Percentiles rank a stretch among this genome's conserved stretches.
These are phyloP conservation scores for Drosophila lacertosa DNA, from an alignment of 1,140 invertebrate genomes.

Conservation along the genomic window DNA sequence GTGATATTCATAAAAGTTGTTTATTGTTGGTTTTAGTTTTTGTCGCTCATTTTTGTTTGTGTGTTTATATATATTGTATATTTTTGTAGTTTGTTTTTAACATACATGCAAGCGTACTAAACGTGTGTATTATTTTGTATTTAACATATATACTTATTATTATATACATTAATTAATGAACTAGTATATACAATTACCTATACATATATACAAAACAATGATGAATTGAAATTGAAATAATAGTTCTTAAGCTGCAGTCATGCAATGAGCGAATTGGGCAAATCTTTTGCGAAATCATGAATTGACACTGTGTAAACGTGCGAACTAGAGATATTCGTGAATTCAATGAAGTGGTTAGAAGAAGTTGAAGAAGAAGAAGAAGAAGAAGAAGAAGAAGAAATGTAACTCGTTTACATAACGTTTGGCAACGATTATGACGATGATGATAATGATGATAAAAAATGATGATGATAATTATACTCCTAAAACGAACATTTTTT, in stretches of 20 bases:
- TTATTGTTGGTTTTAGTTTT: conserved; percentile 49
- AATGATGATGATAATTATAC: conserved; percentile 74
- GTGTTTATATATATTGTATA: conserved; percentile 49
- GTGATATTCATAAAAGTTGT: conserved; percentile 67
- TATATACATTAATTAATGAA: conserved; percentile 36
- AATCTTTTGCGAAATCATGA: conserved; percentile 21
- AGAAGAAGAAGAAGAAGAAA: conserved; percentile 9
- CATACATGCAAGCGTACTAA: conserved; percentile 27
- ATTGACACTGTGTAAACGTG: conserved; percentile 30
- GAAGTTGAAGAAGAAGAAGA: conserved; percentile 24
- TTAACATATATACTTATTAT: conserved; percentile 33
- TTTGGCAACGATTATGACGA: conserved; percentile 53
- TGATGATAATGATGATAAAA: conserved; percentile 34
- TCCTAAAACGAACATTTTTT: conserved; percentile 77
- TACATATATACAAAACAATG: conserved; percentile 61
- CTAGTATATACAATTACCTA: conserved; percentile 50
- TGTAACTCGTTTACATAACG: conserved; percentile 25
- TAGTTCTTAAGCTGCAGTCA: conserved; percentile 65
- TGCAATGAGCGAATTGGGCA: conserved; percentile 30
- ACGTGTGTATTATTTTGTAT: conserved; percentile 43
- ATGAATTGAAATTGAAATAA: conserved; percentile 76
- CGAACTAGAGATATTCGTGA: neutral
- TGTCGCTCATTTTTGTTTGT: conserved; percentile 44
- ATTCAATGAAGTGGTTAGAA: too few species aligned
- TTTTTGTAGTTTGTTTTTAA: conserved; percentile 35